Percentiles rank a stretch among this genome's conserved stretches.
These are phyloP conservation scores for Phylloscopus collybita DNA, from an alignment of 2,797 vertebrate species.

Conservation along the genomic window DNA sequence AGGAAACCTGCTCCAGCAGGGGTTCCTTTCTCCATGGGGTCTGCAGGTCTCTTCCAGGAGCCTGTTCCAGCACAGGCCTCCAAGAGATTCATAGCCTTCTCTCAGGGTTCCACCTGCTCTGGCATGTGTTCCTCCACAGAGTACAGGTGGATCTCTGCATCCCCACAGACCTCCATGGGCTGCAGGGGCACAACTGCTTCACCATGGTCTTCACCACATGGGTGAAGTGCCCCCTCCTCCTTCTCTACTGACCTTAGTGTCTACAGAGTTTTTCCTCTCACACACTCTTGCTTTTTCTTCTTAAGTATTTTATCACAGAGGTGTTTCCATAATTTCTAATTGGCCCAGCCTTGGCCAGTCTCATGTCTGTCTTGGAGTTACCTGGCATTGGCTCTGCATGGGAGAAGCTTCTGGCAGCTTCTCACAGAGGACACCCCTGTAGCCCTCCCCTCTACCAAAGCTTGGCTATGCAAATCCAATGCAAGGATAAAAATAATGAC, in stretches of 20 bases:
- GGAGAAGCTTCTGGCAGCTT: not conserved
- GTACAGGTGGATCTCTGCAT: not conserved
- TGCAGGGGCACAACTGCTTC: not conserved
- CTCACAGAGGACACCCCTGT: not conserved
- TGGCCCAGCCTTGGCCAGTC: not conserved
- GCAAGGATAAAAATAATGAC: not conserved
- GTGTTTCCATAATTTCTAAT: not conserved
- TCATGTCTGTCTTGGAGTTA: not conserved
- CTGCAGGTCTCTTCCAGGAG: not conserved
- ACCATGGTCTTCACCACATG: not conserved
- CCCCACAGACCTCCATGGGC: too few relatives aligned
- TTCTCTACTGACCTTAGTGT: not conserved
- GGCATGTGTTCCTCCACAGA: accelerated
- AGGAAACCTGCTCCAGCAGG: not conserved
- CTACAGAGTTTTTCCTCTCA: not conserved
- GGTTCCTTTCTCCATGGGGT: not conserved
- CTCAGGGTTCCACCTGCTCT: not conserved
- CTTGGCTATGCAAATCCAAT: not conserved
- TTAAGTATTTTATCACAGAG: not conserved
- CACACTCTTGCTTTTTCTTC: not conserved
- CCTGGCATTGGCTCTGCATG: not conserved
- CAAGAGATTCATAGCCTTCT: not conserved
- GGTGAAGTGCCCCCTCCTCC: not conserved
- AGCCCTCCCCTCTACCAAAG: accelerated
- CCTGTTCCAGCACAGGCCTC: not conserved